These are phyloP conservation scores for Serinus canaria DNA, from an alignment of 2,113 vertebrate species.

Conservation along the genomic window DNA sequence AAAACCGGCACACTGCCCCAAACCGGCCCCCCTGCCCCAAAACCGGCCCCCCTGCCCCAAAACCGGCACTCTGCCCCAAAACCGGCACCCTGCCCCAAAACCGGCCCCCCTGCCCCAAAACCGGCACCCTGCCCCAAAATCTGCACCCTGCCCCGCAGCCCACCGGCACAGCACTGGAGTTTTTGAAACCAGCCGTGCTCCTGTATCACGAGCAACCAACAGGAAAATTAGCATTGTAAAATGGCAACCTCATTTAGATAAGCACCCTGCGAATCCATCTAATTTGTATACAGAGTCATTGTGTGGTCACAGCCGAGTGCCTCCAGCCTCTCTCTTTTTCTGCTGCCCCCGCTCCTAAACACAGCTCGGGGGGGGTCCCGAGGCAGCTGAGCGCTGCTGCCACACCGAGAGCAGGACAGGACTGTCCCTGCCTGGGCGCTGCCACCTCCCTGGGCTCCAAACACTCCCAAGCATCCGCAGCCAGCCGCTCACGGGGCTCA, in stretches of 20 bases:
- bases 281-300: slow-evolving; percentile 64
- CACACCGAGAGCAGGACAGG: background rate
- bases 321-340: background rate
- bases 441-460: background rate
- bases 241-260: slow-evolving; percentile 62
- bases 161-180: background rate
- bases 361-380: background rate
- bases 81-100: too few species aligned
- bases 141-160: background rate
- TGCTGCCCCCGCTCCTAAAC: background rate
- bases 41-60: too few species aligned
- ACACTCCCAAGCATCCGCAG: fast-evolving
- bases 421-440: background rate
- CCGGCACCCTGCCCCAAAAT: background rate
- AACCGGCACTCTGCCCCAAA: background rate
- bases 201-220: slow-evolving; percentile 29
- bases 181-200: background rate
- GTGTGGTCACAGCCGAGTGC: slow-evolving; percentile 26
- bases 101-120: background rate
- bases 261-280: slow-evolving; percentile 46
- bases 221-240: slow-evolving; percentile 62
- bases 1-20: too few species aligned
- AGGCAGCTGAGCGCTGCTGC: background rate
- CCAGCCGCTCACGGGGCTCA: fast-evolving
- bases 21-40: background rate